Evolutionary conservation across 2,888 invertebrate genomes (phyloP), one percentile per base, ranked within the genome.

Genomic region (Leptopilina syphax): DNA sequence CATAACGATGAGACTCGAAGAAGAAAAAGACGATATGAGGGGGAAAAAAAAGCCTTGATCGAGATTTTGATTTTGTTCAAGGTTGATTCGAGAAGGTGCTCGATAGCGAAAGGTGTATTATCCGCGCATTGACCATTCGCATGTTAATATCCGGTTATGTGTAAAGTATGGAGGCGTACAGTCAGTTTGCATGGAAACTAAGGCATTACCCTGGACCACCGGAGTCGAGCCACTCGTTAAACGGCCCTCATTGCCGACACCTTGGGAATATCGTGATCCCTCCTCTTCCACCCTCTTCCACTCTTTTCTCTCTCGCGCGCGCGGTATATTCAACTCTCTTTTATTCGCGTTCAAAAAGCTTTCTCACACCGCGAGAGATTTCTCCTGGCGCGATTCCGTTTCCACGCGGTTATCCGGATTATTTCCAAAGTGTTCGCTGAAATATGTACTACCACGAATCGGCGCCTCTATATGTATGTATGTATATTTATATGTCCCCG

Each of bases 181-280:
- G 88, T 86, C 90, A 88, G 90, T 90, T 90, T 90, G 90, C 90
- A 90, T 90, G 89, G 90, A 89, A 90, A 90, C 90, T 90, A 89
- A 89, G 90, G 90, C 89, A 90, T 90, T 90, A 90, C 87, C 86
- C 85, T 82, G 89, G 90, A 90, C 90, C 90, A 90, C 90, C 90
- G 88, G 89, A 90, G 90, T 90, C 88, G 90, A 87, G 87, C 87
- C 89, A 89, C 89, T 89, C 90, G 90, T 89, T 89, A 89, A 88
- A 88, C 87, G 88, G 87, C 85, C 88, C 88, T 88, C 88, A 88
- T 88, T 88, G 88, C 88, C 88, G 88, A 88, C 88, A 89, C 88
- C 88, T 89, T 84, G 85, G 87, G 84, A 84, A 84, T 80, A 82
- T 84, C 84, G 84, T 83, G 84, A 84, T 84, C 82, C 83, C 83